A percentile compares a stretch with the other conserved stretches of the same genome.
These are phyloP conservation scores for Amphimallon solstitiale DNA, from an alignment of 2,888 invertebrate genomes.

Conservation along the genomic window DNA sequence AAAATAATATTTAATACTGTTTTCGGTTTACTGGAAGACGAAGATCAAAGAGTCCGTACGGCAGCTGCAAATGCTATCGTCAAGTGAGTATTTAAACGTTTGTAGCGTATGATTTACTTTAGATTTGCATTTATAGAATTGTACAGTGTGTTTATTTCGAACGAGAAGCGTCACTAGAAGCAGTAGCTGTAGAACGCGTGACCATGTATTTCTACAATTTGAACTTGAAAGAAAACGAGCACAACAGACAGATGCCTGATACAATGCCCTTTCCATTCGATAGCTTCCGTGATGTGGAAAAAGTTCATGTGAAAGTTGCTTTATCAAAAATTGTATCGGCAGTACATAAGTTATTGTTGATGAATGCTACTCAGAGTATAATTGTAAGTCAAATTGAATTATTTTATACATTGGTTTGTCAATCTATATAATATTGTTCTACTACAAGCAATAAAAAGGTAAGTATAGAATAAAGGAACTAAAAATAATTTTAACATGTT, in stretches of 20 bases:
- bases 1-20: constrained; percentile 71
- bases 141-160: constrained; percentile 63
- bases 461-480: too few relatives aligned
- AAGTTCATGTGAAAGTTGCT: constrained; percentile 63
- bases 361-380: constrained; percentile 73
- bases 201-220: not conserved
- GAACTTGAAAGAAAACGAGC: not conserved
- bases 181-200: not conserved
- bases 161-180: constrained; percentile 58
- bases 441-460: too few relatives aligned
- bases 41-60: constrained; percentile 80
- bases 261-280: constrained; percentile 67
- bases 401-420: constrained; percentile 17
- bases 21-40: constrained; percentile 74
- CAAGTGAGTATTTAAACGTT: constrained; percentile 63
- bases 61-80: constrained; percentile 76
- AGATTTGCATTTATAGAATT: constrained; percentile 59
- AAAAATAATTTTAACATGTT: too few relatives aligned
- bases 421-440: constrained; percentile 46
- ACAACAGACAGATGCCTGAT: constrained; percentile 45
- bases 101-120: too few relatives aligned
- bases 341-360: constrained; percentile 67
- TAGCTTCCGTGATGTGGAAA: constrained; percentile 53
- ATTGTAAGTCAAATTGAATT: constrained; percentile 66
- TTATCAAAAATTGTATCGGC: constrained; percentile 68